Conservation (phyloP, 2,113 vertebrate genomes). For the Elephas maximus region DNA sequence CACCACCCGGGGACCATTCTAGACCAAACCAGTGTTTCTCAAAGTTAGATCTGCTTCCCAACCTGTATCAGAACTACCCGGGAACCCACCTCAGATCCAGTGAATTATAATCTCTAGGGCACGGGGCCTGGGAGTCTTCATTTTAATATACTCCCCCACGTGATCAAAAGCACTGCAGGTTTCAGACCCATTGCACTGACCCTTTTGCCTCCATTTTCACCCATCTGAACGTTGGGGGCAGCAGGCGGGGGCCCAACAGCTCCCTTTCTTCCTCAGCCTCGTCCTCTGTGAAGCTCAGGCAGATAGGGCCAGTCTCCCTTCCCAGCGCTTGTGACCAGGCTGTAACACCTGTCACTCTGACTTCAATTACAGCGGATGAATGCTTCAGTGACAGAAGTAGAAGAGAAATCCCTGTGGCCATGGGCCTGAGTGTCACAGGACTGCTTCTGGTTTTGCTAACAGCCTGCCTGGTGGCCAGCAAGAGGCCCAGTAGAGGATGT, state of each 20-base stretch:
- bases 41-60: background rate
- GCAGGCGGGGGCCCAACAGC: background rate
- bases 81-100: background rate
- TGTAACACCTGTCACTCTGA: constrained; percentile 73
- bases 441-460: constrained; percentile 88
- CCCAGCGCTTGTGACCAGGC: background rate
- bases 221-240: background rate
- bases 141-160: background rate
- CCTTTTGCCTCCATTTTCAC: background rate
- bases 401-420: constrained; percentile 86
- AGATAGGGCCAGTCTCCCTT: background rate
- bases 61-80: background rate
- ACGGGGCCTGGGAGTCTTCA: background rate
- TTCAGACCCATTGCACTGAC: background rate
- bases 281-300: background rate
- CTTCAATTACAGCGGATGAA: constrained; percentile 91
- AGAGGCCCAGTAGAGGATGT: constrained; percentile 88
- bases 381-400: constrained; percentile 92
- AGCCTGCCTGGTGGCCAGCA: constrained; percentile 89
- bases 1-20: background rate
- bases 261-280: background rate
- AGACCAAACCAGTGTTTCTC: background rate
- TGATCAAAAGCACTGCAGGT: background rate
- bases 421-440: constrained; percentile 87
- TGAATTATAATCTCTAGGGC: background rate